Conservation (phyloP, 2,797 vertebrate species). For the Cyclopterus lumpus region DNA sequence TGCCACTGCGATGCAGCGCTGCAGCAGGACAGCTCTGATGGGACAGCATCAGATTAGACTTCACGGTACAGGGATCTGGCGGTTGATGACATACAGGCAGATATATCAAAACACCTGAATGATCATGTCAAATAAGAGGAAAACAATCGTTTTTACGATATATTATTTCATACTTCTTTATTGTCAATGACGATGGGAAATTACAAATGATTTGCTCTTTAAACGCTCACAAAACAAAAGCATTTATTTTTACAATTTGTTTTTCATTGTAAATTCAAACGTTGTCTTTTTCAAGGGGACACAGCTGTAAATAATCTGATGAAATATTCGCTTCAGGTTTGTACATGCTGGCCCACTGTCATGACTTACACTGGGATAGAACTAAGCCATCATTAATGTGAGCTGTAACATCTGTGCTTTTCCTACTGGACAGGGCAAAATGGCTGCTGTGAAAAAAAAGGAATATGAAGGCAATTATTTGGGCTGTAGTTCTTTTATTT, state of each 20-base stretch:
- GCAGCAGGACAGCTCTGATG: conserved; percentile 67
- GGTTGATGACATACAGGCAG: conserved; percentile 1
- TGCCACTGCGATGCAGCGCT: conserved; percentile 65
- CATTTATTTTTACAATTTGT: background rate
- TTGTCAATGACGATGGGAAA: background rate
- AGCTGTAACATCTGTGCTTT: background rate
- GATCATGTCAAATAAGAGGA: background rate
- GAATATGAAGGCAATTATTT: background rate
- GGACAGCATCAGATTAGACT: conserved; percentile 48
- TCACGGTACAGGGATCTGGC: background rate
- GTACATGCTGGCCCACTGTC: background rate
- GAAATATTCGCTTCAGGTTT: background rate
- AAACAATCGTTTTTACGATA: background rate
- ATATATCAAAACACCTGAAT: background rate
- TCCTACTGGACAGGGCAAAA: background rate
- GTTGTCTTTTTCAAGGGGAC: background rate
- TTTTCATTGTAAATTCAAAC: background rate
- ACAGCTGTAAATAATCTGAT: background rate
- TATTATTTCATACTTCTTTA: background rate
- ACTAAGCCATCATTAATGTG: background rate
- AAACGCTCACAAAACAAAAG: background rate
- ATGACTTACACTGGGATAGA: background rate
- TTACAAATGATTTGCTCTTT: background rate
- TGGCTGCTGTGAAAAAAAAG: background rate
- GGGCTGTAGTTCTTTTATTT: background rate